Evolutionary conservation across 2,113 vertebrate species (phyloP).

Genomic region (Callionymus lyra): DNA sequence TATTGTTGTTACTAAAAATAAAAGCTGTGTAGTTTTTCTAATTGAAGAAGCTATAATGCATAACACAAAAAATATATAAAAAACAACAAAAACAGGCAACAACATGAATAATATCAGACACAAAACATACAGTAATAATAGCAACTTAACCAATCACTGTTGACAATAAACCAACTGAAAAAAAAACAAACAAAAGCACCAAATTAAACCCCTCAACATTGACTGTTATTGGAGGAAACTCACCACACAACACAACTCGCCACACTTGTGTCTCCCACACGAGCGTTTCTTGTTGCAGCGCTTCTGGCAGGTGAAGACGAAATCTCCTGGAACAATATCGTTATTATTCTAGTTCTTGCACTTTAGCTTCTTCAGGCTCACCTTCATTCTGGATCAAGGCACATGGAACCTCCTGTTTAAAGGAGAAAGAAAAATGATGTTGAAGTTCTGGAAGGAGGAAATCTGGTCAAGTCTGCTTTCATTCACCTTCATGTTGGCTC

Average conservation of each 20-base stretch:
- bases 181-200: too few species aligned
- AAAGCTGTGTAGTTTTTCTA: too few species aligned
- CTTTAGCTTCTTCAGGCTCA: constrained; percentile 56
- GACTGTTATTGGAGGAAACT: constrained; percentile 40
- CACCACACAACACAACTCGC: constrained; percentile 93
- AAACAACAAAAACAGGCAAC: too few species aligned
- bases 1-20: too few species aligned
- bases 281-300: constrained; percentile 91
- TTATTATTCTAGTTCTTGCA: background rate
- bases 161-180: too few species aligned
- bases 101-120: background rate
- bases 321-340: constrained; percentile 60
- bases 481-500: constrained; percentile 84
- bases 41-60: too few species aligned
- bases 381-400: constrained; percentile 82
- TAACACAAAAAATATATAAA: too few species aligned
- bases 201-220: too few species aligned
- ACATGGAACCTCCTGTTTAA: constrained; percentile 84
- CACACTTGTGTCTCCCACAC: constrained; percentile 93
- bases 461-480: background rate
- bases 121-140: background rate
- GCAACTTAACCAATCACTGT: background rate
- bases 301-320: constrained; percentile 85
- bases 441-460: background rate
- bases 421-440: constrained; percentile 13